Evolutionary conservation across 1,140 invertebrate species (phyloP).

Genomic region (Brachionus paranguensis): DNA sequence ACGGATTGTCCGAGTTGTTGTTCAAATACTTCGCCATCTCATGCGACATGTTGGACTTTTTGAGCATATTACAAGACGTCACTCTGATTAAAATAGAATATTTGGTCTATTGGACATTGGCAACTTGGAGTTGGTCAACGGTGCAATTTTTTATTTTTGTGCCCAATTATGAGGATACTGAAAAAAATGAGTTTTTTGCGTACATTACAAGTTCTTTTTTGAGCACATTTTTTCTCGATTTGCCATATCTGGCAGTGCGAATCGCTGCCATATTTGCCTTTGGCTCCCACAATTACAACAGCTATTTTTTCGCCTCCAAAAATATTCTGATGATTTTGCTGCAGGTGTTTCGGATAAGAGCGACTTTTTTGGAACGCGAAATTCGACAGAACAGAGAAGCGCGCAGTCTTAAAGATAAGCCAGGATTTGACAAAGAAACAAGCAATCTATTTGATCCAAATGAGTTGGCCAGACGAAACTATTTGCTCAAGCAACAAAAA

Average conservation of each 20-base stretch:
- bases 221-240: constrained; percentile 14
- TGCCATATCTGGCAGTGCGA: not conserved
- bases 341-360: constrained; percentile 27
- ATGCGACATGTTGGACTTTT: constrained; percentile 37
- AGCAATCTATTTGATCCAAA: constrained; percentile 4
- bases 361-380: constrained; percentile 18
- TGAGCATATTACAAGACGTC: constrained; percentile 4
- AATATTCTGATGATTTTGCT: constrained; percentile 32
- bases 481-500: not conserved
- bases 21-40: constrained; percentile 39
- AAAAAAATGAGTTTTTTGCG: constrained; percentile 29
- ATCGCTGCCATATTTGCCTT: constrained; percentile 32
- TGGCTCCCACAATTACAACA: constrained; percentile 37
- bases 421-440: constrained; percentile 3
- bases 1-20: constrained; percentile 24
- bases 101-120: constrained; percentile 19
- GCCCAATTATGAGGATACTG: not conserved
- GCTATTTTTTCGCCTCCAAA: constrained; percentile 32
- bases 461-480: constrained; percentile 7
- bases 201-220: constrained; percentile 23
- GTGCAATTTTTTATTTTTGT: constrained; percentile 35
- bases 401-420: not conserved
- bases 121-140: constrained; percentile 18
- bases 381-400: constrained; percentile 5
- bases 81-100: not conserved